Evolutionary conservation across 2,888 invertebrate genomes (phyloP).

Genomic region (Cheilosia vernalis): DNA sequence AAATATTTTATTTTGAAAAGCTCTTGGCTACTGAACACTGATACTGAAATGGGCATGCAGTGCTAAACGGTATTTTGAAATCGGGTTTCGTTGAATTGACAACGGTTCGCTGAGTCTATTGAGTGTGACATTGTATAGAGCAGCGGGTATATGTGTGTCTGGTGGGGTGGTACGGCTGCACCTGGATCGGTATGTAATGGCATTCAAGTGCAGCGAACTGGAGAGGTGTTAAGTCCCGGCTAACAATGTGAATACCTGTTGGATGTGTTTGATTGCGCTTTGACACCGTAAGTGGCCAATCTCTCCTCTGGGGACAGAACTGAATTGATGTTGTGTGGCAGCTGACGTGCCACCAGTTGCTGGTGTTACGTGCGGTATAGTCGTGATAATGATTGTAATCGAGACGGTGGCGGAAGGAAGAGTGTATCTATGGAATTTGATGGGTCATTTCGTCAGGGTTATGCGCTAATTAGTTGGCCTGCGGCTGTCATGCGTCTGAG

Average conservation of each 20-base stretch:
- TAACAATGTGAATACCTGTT: conserved; percentile 66
- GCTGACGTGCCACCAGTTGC: conserved; percentile 27
- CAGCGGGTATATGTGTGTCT: conserved; percentile 1
- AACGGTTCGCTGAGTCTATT: conserved; percentile 60
- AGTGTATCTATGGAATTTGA: conserved; percentile 9
- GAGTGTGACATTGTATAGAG: conserved; percentile 55
- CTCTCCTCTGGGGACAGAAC: conserved; percentile 25
- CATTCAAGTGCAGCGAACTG: conserved; percentile 66
- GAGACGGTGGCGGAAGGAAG: not conserved
- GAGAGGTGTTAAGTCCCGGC: conserved; percentile 55
- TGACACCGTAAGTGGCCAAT: conserved; percentile 49
- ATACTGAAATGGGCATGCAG: conserved; percentile 42
- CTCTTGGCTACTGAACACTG: not conserved
- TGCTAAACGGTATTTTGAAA: conserved; percentile 45
- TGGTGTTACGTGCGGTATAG: not conserved
- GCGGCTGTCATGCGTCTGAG: not conserved
- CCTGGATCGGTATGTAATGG: conserved; percentile 51
- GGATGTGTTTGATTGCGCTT: conserved; percentile 58
- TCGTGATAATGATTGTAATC: conserved; percentile 18
- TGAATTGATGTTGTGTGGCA: conserved; percentile 11
- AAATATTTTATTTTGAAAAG: conserved; percentile 69
- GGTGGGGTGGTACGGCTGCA: conserved; percentile 29
- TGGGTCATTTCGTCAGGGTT: conserved; percentile 27
- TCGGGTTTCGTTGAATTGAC: conserved; percentile 45
- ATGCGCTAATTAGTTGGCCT: conserved; percentile 26